Evolutionary conservation across 2,888 invertebrate species (phyloP), one percentile per base, ranked within the genome.

Genomic region (Cybosia mesomella): DNA sequence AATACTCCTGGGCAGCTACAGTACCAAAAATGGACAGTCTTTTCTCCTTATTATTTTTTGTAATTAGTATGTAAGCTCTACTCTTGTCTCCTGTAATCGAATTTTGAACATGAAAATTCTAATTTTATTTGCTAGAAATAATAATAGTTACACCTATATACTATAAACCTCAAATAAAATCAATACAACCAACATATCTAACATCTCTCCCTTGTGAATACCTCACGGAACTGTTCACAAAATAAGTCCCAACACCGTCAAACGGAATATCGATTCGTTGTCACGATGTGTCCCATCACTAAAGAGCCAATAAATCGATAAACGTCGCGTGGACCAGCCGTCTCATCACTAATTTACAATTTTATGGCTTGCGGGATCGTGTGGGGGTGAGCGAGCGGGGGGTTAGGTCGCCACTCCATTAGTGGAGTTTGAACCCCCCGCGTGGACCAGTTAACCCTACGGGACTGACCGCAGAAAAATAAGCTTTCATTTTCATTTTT

Each of bases 291-390:
- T 80, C 76, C 75, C 83, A 80, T 72, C 85, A 83, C 83, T 88
- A 89, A 87, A 92, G 92, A 92, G 90, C 91, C 94, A 92, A 94
- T 95, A 94, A 91, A 94, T 94, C 94, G 94, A 95, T 95, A 90
- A 84, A 80, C 89, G 91, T 88, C 89, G 91, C 87, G 85, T 81
- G 84, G 80, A 83, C 86, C 85, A 86, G 91, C 86, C 87, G 91
- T 91, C 90, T 94, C 94, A 95, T 95, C 94, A 94, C 91, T 94
- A 94, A 95, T 95, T 95, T 94, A 95, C 93, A 93, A 93, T 95
- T 95, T 95, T 94, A 94, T 94, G 94, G 94, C 92, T 89, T 90
- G 93, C 88, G 93, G 93, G 92, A 89, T 82, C 85, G 80, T 72
- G 77, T 82, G 85, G 84, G 81, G 80, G 85, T 85, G 87, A 85